Evolutionary conservation across 2,113 vertebrate genomes (phyloP).

Genomic region (Actenoides hombroni): DNA sequence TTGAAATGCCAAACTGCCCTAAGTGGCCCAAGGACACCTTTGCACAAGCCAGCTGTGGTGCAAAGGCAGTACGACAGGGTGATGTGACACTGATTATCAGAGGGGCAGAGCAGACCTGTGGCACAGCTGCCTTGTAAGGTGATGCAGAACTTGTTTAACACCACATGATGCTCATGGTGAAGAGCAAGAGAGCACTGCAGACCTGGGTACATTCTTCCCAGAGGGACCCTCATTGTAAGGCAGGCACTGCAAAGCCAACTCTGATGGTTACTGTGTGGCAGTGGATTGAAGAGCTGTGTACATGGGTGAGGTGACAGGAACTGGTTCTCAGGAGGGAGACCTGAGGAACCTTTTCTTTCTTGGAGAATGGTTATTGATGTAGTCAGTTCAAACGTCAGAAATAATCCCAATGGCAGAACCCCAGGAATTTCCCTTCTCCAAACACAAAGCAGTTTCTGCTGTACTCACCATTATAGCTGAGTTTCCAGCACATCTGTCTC

Average conservation of each 20-base stretch:
- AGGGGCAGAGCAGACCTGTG: neutral
- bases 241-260: neutral
- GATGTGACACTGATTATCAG: neutral
- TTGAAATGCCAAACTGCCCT: neutral
- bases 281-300: neutral
- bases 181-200: neutral
- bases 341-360: neutral
- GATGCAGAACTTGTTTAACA: neutral
- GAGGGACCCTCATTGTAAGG: neutral
- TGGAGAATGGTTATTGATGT: neutral
- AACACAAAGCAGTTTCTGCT: neutral
- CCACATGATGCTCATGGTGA: rapidly evolving
- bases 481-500: neutral
- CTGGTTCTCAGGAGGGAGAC: neutral
- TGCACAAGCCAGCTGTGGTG: neutral
- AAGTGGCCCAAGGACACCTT: neutral
- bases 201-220: rapidly evolving
- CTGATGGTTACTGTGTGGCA: neutral
- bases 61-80: neutral
- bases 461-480: neutral
- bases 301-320: neutral
- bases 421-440: neutral
- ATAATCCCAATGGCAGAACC: neutral
- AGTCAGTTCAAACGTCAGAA: neutral
- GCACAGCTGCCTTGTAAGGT: neutral